Evolutionary conservation across 2,797 vertebrate species (phyloP).

Genomic region (Anabas testudineus): DNA sequence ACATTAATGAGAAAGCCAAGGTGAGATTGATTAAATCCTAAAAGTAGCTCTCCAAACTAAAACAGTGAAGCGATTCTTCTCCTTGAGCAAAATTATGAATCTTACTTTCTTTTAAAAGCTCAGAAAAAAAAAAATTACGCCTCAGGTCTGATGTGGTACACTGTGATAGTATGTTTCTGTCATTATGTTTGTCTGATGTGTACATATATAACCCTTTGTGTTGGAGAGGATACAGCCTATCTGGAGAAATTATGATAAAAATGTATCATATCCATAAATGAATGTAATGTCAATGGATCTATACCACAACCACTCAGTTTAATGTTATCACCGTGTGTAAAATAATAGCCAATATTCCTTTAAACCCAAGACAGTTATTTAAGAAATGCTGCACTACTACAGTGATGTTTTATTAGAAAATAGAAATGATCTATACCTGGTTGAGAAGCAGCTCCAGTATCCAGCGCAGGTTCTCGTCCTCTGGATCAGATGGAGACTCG

Average conservation of each 20-base stretch:
- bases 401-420: slow-evolving; percentile 9
- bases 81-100: slow-evolving; percentile 59
- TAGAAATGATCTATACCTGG: slow-evolving; percentile 83
- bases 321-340: not conserved
- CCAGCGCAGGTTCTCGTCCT: slow-evolving; percentile 88
- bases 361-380: not conserved
- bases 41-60: slow-evolving; percentile 66
- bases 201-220: slow-evolving; percentile 57
- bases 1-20: slow-evolving; percentile 80
- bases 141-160: slow-evolving; percentile 44
- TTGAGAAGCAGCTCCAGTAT: slow-evolving; percentile 91
- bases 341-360: not conserved
- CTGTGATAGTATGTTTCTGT: slow-evolving; percentile 41
- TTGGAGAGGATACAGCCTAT: slow-evolving; percentile 32
- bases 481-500: slow-evolving; percentile 68
- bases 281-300: not conserved
- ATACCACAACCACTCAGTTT: not conserved
- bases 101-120: slow-evolving; percentile 53
- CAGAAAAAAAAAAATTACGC: slow-evolving; percentile 61
- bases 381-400: not conserved
- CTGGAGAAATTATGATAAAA: no score
- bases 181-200: slow-evolving; percentile 54
- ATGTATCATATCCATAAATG: not conserved
- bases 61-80: slow-evolving; percentile 61
- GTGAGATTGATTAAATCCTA: slow-evolving; percentile 78